These are phyloP conservation scores for Habroteleia sp. DNA, from an alignment of 2,888 invertebrate species.

Conservation along the genomic window DNA sequence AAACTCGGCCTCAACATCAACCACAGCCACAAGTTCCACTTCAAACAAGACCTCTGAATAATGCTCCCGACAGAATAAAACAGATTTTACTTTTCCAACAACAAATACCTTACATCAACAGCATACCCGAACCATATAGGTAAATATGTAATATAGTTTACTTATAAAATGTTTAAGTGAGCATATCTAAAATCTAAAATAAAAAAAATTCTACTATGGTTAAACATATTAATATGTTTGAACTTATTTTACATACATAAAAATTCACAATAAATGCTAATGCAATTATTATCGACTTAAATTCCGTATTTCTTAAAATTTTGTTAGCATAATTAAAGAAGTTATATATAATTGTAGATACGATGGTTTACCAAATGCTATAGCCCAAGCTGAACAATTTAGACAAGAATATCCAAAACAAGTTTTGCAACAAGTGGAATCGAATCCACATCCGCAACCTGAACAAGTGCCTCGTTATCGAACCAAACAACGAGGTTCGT, in stretches of 20 bases:
- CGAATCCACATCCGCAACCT: conserved; percentile 62
- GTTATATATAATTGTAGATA: no score
- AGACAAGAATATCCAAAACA: conserved; percentile 67
- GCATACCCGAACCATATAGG: conserved; percentile 76
- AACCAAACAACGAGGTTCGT: conserved; percentile 67
- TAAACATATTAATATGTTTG: no score
- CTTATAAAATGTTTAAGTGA: no score
- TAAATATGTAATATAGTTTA: conserved; percentile 44
- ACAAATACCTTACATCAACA: conserved; percentile 77
- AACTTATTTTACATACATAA: no score
- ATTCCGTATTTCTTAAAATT: no score
- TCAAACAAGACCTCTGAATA: conserved; percentile 62
- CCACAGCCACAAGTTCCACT: conserved; percentile 50
- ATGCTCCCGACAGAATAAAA: conserved; percentile 75
- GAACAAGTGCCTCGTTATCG: conserved; percentile 67
- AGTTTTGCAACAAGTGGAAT: conserved; percentile 61
- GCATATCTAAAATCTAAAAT: no score
- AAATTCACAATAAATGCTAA: no score
- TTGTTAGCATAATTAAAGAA: no score
- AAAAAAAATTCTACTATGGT: no score
- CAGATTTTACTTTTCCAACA: conserved; percentile 76
- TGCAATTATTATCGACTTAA: no score
- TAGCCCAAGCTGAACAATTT: conserved; percentile 66
- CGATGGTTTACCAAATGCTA: conserved; percentile 62
- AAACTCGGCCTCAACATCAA: conserved; percentile 50